Evolutionary conservation across 2,113 vertebrate genomes (phyloP), one percentile per base, ranked within the genome.

Genomic region (Gnathonemus longibarbis): DNA sequence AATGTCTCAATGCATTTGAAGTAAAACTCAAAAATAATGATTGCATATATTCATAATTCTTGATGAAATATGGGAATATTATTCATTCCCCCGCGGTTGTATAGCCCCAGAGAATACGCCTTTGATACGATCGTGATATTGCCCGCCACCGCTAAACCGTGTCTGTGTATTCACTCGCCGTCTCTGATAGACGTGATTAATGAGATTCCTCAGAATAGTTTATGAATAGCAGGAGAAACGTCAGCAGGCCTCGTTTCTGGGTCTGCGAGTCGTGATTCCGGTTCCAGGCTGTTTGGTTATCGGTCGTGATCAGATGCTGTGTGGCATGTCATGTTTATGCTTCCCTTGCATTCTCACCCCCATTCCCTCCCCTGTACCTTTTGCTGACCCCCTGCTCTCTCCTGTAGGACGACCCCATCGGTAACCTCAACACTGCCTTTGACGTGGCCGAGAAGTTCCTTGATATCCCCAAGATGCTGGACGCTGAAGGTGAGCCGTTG

Each of bases 381-480:
- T 53, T 17, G 53, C 27, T 87, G 35, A 46, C 39, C 53, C 24
- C 4, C 9, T 80, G 9, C 13, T 17, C 19, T 6, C 39, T n/a
- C 10, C 1, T 90, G 42, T 42, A 94, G 95, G 95, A 95, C 0
- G 95, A 95, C 42, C 94, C 95, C 0, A 90, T 94, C 66, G 94
- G 94, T 1, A 95, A 94, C 42, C 92, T 93, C 21, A 95, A 95
- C 93, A 94, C 94, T 48, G 94, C 93, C 89, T 96, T 96, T 42
- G 91, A 95, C 10, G 94, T 95, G 80, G 93, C 95, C 0, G 90
- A 94, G 91, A 94, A 94, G 46, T 94, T 93, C 91, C 91, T 93
- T n/a, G 95, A 95, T 89, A 94, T 95, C 48, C 94, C 94, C 89
- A 95, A 95, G 91, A 96, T 96, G 96, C 45, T 96, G 93, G 96